A percentile compares a stretch with the other conserved stretches of the same genome.
Evolutionary conservation across 1,140 invertebrate genomes (phyloP).

Genomic region (Drosophila bipectinata): DNA sequence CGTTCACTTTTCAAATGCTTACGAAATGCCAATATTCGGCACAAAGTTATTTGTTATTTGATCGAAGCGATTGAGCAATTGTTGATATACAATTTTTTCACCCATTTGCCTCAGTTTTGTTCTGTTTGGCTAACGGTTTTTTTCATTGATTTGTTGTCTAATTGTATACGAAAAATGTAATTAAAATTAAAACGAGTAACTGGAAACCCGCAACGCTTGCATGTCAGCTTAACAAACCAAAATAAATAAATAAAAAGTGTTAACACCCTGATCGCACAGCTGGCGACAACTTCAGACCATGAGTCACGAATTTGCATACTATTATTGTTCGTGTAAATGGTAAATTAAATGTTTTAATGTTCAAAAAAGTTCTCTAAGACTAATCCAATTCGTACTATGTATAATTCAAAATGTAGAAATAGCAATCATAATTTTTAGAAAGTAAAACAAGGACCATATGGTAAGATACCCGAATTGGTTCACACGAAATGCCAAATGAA

Average conservation of each 20-base stretch:
- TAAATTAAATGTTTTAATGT: not conserved
- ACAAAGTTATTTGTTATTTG: slow-evolving; percentile 77
- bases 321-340: slow-evolving; percentile 8
- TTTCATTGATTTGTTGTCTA: slow-evolving; percentile 61
- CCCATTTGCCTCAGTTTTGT: slow-evolving; percentile 28
- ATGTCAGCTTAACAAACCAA: slow-evolving; percentile 48
- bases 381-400: not conserved
- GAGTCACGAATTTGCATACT: slow-evolving; percentile 40
- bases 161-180: slow-evolving; percentile 61
- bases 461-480: slow-evolving; percentile 8
- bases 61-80: slow-evolving; percentile 73
- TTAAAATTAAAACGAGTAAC: slow-evolving; percentile 58
- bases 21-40: slow-evolving; percentile 73
- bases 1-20: slow-evolving; percentile 76
- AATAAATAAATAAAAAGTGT: slow-evolving; percentile 49
- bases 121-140: slow-evolving; percentile 31
- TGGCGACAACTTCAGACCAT: slow-evolving; percentile 45
- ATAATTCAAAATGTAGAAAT: not conserved
- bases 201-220: slow-evolving; percentile 45
- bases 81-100: slow-evolving; percentile 45
- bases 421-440: slow-evolving; percentile 1
- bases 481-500: slow-evolving; percentile 24
- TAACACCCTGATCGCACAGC: slow-evolving; percentile 65
- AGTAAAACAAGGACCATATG: not conserved
- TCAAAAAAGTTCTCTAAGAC: not conserved